A percentile compares a stretch with the other conserved stretches of the same genome.
Conservation (phyloP, 2,888 invertebrate species). For the Prosapia bicincta region DNA sequence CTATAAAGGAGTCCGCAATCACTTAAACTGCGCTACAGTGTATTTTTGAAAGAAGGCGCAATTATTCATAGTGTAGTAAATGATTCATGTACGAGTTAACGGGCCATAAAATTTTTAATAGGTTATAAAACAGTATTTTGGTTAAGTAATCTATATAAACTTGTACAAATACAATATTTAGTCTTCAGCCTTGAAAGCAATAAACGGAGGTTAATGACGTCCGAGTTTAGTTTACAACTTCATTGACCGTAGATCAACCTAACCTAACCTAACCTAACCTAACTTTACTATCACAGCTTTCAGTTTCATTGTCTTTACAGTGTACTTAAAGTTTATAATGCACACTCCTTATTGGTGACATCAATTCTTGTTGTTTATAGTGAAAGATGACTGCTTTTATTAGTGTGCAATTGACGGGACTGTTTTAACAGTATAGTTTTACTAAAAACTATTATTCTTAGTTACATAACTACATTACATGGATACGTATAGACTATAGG, state of each 20-base stretch:
- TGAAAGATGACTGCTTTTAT: too few relatives aligned
- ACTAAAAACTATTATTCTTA: too few relatives aligned
- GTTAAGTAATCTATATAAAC: background rate
- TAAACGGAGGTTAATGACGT: background rate
- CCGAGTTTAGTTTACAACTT: background rate
- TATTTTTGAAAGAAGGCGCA: background rate
- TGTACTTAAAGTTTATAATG: background rate
- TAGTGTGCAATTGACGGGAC: too few relatives aligned
- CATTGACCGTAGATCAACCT: background rate
- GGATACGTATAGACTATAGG: too few relatives aligned
- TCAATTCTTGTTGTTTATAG: too few relatives aligned
- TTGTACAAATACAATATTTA: background rate
- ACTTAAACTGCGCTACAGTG: background rate
- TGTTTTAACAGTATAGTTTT: too few relatives aligned
- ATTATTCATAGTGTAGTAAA: background rate
- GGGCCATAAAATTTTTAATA: background rate
- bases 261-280: slow-evolving; percentile 11
- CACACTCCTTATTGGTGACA: background rate
- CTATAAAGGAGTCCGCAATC: background rate
- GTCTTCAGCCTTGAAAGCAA: background rate
- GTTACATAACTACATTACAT: too few relatives aligned
- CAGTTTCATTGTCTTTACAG: background rate
- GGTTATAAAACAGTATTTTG: background rate
- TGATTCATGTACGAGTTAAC: background rate
- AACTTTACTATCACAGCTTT: background rate